Base-by-base conservation (phyloP, 1,140 invertebrate species). In the Drosophila rufa region DNA sequence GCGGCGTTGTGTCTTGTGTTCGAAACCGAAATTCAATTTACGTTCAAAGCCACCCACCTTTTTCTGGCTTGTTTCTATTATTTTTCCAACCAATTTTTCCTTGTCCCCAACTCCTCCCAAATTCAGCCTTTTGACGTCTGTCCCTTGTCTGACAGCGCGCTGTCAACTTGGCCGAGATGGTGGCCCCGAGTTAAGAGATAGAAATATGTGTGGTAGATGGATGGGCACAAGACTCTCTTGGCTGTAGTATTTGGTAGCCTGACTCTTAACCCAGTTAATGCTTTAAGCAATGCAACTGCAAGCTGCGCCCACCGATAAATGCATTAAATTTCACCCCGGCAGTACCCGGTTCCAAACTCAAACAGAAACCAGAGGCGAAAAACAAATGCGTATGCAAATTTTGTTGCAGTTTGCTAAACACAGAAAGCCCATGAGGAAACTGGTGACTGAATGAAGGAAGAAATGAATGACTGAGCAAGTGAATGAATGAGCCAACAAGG, bases 341-440 rank as follows among this genome's bases (percentile, higher is more conserved):
- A 30, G 43, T 42, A 60, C 30, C 61, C 4, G 14, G n/a, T 40
- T 30, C 33, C 30, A 27, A 67, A 38, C 27, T 30, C 25, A 45
- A 65, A 65, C 30, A 53, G 33, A 56, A 75, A 46, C 57, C 48
- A 38, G 46, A 48, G 57, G 47, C 30, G n/a, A 70, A 47, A 61
- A 60, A 43, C 38, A 79, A 70, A 69, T 80, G 82, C 82, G 82
- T 85, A 85, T 85, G 80, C 75, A 85, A 85, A 78, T 83, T 75
- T 75, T 27, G 17, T 62, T 61, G 50, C 56, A 67, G 62, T 55
- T 70, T 27, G 40, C 66, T 36, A 57, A 62, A 45, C 56, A 56
- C 47, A 22, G 53, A 56, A 30, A 36, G 25, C 38, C 48, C 55
- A 74, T 67, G 68, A 64, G 82, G 65, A 83, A 84, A 80, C 77